These are phyloP conservation scores for Linurgus olivaceus DNA, from an alignment of 2,797 vertebrate species.

Conservation along the genomic window DNA sequence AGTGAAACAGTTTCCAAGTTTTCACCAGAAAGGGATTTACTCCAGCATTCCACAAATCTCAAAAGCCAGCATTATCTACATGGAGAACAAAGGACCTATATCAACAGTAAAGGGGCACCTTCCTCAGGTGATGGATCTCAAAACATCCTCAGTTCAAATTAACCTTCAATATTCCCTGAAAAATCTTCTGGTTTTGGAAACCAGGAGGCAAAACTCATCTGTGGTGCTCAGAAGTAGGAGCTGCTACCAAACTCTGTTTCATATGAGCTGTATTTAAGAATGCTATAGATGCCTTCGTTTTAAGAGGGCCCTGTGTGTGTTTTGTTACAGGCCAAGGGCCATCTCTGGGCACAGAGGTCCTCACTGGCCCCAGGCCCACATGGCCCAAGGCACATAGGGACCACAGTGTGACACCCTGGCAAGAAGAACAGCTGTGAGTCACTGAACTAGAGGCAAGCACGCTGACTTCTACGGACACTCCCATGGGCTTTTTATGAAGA, in stretches of 20 bases:
- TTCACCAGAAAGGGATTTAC: not conserved
- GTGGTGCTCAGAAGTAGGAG: not conserved
- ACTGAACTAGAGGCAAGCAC: not conserved
- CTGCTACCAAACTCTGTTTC: not conserved
- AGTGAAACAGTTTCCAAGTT: not conserved
- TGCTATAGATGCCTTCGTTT: fast-evolving
- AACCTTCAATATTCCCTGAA: not conserved
- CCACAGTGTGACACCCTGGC: not conserved
- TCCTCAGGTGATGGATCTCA: not conserved
- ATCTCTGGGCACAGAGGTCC: not conserved
- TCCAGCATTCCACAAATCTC: not conserved
- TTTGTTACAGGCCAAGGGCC: not conserved
- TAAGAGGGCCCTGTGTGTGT: not conserved
- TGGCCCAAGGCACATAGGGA: too few species aligned
- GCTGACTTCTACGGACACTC: not conserved
- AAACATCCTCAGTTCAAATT: not conserved
- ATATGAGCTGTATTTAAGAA: not conserved
- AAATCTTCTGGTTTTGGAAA: not conserved
- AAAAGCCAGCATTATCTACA: not conserved
- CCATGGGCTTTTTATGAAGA: not conserved
- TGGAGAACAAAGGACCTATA: not conserved
- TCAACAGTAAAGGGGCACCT: not conserved
- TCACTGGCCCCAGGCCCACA: fast-evolving
- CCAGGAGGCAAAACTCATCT: not conserved
- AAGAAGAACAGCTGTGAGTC: not conserved